phyloP scores from a whole-genome alignment of 2,888 invertebrate genomes.

The Diarsia mendica region DNA sequence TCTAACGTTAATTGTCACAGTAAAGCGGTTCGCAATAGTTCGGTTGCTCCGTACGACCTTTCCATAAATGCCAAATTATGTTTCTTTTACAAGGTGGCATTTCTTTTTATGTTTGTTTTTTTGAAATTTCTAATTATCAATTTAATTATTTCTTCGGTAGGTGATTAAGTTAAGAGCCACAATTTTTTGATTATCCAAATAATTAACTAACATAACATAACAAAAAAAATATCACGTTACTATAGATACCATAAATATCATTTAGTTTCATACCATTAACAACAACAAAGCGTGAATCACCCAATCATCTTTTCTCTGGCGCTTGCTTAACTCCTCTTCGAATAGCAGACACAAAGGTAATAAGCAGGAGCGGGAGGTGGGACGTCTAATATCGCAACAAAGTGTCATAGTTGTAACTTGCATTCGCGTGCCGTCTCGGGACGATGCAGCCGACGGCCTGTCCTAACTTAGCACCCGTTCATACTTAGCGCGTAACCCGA shows the following conservation, averaged over 20 bases:
- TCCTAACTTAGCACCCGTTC: slow-evolving; percentile 81
- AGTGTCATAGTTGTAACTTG: slow-evolving; percentile 74
- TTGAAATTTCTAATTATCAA: background rate
- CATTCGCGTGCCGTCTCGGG: slow-evolving; percentile 74
- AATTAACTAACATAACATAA: background rate
- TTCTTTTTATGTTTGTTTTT: background rate
- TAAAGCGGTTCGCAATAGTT: slow-evolving; percentile 62
- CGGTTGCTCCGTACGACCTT: slow-evolving; percentile 48
- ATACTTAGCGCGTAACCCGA: slow-evolving; percentile 74
- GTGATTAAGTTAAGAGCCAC: background rate
- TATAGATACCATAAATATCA: background rate
- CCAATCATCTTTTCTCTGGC: slow-evolving; percentile 7
- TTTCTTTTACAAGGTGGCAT: background rate
- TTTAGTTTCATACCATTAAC: background rate
- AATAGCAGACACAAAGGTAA: slow-evolving; percentile 57
- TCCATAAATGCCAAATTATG: background rate
- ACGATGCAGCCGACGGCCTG: slow-evolving; percentile 74
- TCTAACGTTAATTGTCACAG: slow-evolving; percentile 68
- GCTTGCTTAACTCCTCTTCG: slow-evolving; percentile 40
- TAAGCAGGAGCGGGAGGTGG: slow-evolving; percentile 54
- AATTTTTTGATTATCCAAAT: background rate
- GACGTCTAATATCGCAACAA: slow-evolving; percentile 76
- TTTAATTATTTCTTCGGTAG: background rate
- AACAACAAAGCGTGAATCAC: slow-evolving; percentile 16
- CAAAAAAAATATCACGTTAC: background rate